Evolutionary conservation across 2,888 invertebrate species (phyloP).

Genomic region (Lycocerus yunnanus): DNA sequence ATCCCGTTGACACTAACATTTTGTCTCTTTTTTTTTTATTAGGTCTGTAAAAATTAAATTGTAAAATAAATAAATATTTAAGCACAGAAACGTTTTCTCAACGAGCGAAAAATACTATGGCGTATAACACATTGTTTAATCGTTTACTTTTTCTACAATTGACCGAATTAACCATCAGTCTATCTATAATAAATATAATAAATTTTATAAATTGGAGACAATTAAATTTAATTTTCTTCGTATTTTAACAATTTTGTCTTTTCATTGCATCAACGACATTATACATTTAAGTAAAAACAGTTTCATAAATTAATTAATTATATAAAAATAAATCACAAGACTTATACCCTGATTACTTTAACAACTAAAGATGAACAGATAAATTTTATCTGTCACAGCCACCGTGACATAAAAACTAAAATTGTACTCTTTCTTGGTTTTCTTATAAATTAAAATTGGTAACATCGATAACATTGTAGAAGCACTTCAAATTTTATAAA

Average conservation of each 20-base stretch:
- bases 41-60: constrained; percentile 20
- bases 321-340: constrained; percentile 19
- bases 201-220: not conserved
- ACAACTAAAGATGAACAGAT: not conserved
- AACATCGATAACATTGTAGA: not conserved
- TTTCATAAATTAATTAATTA: constrained; percentile 10
- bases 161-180: not conserved
- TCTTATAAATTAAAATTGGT: not conserved
- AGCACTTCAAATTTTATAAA: not conserved
- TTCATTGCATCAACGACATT: constrained; percentile 3
- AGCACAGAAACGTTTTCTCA: constrained; percentile 6
- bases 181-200: not conserved
- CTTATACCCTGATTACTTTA: constrained; percentile 12
- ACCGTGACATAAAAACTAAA: not conserved
- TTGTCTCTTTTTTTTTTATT: constrained; percentile 28
- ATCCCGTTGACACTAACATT: constrained; percentile 30
- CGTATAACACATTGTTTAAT: not conserved
- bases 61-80: constrained; percentile 20
- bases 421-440: not conserved
- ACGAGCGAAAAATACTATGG: not conserved
- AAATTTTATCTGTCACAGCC: not conserved
- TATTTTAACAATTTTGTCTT: not conserved
- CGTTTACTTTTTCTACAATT: not conserved
- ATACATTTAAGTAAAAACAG: constrained; percentile 10
- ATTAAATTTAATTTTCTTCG: not conserved